Base-by-base conservation (phyloP, 2,888 invertebrate genomes). In the Aleiodes alternator region DNA sequence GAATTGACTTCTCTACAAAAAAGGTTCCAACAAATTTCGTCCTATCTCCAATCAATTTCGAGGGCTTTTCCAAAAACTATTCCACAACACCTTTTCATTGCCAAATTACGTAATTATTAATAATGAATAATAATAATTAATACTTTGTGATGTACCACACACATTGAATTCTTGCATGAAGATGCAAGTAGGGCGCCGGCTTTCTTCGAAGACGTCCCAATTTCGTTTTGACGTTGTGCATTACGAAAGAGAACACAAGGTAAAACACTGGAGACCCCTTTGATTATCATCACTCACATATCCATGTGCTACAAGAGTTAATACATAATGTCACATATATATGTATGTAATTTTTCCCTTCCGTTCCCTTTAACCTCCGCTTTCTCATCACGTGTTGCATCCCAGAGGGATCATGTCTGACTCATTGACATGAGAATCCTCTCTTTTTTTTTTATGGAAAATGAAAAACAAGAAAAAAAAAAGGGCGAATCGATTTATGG, bases 141-240 rank as follows among this genome's bases (percentile, higher is more conserved):
- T 48, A 53, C 2, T 55, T 6, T 53, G 64, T 0, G 34, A 34
- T 34, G 4, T 29, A 66, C 56, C 53, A 69, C 59, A 56, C 73
- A 72, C 43, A 51, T 50, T 48, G 38, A 57, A 51, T 55, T 64
- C 16, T 64, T 55, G 57, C 59, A 61, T 78, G 71, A 38, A 70
- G 70, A 75, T 75, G 79, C 73, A 82, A 83, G 82, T 84, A 77
- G 83, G 80, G 71, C 81, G 76, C 69, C 76, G 72, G 74, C 79
- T 80, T 80, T 79, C 78, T 72, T 78, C 76, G 76, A 79, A 76
- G 72, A 48, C 73, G 78, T 79, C 76, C 79, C 72, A 79, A 80
- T 79, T 80, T 75, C 71, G 38, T 74, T 23, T 74, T 71, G 38
- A 14, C 51, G 56, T 23, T 48, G 43, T 16, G 23, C 69, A 69